phyloP scores from a whole-genome alignment of 1,140 invertebrate species.

The Spodoptera litura region DNA sequence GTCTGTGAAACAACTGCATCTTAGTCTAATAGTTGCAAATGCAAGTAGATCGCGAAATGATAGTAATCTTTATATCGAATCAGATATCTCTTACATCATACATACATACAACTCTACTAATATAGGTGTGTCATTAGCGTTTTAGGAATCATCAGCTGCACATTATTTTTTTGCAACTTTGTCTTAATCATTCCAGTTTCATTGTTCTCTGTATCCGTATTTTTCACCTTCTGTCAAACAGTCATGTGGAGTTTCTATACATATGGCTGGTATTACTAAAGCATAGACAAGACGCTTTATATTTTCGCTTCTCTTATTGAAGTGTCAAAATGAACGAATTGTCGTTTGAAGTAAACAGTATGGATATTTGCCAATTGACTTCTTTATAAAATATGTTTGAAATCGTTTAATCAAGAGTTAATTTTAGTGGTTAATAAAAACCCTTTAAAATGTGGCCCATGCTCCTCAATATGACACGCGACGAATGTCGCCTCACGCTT shows the following conservation, averaged over 20 bases:
- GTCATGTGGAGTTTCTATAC: background rate
- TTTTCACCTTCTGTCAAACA: background rate
- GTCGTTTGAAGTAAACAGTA: constrained; percentile 87
- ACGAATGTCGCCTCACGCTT: constrained; percentile 95
- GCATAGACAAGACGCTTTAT: constrained; percentile 75
- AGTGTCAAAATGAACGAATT: constrained; percentile 86
- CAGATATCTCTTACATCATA: too few relatives aligned
- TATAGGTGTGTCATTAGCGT: too few relatives aligned
- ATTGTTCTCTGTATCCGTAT: background rate
- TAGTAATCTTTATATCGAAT: too few relatives aligned
- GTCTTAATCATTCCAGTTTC: too few relatives aligned
- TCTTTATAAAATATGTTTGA: constrained; percentile 84
- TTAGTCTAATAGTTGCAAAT: too few relatives aligned
- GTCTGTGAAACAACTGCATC: too few relatives aligned
- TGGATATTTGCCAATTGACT: constrained; percentile 85
- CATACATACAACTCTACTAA: too few relatives aligned
- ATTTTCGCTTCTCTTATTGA: constrained; percentile 74
- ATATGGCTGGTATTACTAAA: constrained; percentile 48
- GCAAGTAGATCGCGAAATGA: too few relatives aligned
- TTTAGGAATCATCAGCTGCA: too few relatives aligned
- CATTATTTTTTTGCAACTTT: too few relatives aligned
- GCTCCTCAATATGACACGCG: constrained; percentile 86
- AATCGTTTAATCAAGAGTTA: constrained; percentile 76
- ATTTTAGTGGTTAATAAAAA: constrained; percentile 69
- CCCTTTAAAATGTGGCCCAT: constrained; percentile 82